A percentile compares a stretch with the other conserved stretches of the same genome.
These are phyloP conservation scores for Spodoptera picta DNA, from an alignment of 2,888 invertebrate species.

Conservation along the genomic window DNA sequence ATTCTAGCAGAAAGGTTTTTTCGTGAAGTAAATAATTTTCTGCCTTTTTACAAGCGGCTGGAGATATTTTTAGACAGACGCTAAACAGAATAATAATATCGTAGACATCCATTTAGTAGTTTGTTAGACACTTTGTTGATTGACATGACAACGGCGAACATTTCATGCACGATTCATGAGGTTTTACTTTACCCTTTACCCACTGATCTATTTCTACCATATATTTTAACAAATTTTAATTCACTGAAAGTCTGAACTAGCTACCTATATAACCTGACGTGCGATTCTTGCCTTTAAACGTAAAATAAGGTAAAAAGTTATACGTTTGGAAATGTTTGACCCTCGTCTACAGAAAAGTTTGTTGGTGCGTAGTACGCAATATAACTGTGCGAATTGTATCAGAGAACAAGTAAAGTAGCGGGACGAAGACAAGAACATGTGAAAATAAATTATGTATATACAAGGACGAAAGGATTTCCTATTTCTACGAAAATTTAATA, in stretches of 20 bases:
- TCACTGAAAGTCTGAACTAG: slow-evolving; percentile 28
- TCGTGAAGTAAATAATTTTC: background rate
- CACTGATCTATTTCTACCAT: background rate
- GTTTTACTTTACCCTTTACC: background rate
- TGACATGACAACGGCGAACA: background rate
- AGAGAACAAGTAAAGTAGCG: slow-evolving; percentile 38
- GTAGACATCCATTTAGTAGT: background rate
- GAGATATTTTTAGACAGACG: background rate
- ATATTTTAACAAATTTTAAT: slow-evolving; percentile 3
- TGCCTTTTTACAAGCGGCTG: background rate
- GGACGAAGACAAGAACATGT: background rate
- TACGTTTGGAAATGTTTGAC: slow-evolving; percentile 48
- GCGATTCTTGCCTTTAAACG: slow-evolving; percentile 46
- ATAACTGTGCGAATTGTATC: slow-evolving; percentile 39
- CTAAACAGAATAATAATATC: background rate
- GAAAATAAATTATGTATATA: background rate
- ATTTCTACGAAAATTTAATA: no score
- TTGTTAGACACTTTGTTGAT: background rate
- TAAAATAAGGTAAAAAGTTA: slow-evolving; percentile 50
- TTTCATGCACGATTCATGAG: background rate
- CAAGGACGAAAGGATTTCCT: no score
- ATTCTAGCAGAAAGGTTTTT: no score
- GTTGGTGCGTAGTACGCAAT: slow-evolving; percentile 46
- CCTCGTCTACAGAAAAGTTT: slow-evolving; percentile 48
- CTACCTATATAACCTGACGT: slow-evolving; percentile 23